Evolutionary conservation across 2,797 vertebrate species (phyloP).

Genomic region (Macroramphosus scolopax): DNA sequence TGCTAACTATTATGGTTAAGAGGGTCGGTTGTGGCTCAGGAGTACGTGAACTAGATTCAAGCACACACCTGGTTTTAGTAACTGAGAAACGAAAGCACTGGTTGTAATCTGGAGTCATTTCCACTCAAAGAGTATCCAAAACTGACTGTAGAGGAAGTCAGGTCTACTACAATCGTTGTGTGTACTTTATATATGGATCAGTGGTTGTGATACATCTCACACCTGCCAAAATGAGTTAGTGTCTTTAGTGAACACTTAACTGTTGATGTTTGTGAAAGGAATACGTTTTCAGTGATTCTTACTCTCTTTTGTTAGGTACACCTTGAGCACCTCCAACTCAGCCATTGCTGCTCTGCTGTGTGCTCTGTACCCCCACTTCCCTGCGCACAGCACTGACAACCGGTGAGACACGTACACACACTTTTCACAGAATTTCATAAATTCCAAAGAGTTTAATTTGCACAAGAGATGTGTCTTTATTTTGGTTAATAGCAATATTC

Average conservation of each 20-base stretch:
- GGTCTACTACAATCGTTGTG: too few relatives aligned
- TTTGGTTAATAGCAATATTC: neutral
- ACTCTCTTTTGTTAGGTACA: slow-evolving; percentile 79
- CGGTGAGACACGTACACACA: slow-evolving; percentile 76
- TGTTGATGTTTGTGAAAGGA: too few relatives aligned
- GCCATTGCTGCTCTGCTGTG: slow-evolving; percentile 96
- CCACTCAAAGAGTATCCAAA: neutral
- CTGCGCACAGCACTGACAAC: slow-evolving; percentile 96
- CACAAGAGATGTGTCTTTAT: too few relatives aligned
- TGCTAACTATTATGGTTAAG: slow-evolving; percentile 46
- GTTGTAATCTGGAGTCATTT: slow-evolving; percentile 1
- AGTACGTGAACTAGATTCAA: slow-evolving; percentile 18
- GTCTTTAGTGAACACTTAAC: too few relatives aligned
- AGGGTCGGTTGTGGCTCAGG: slow-evolving; percentile 26
- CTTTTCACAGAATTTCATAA: neutral
- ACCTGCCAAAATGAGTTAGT: too few relatives aligned
- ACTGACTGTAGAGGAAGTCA: neutral
- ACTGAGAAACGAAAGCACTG: slow-evolving; percentile 7
- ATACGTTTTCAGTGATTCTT: slow-evolving; percentile 1
- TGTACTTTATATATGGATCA: too few relatives aligned
- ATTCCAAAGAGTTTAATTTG: too few relatives aligned
- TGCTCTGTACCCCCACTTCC: slow-evolving; percentile 96
- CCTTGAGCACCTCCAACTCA: slow-evolving; percentile 93
- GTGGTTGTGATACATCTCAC: too few relatives aligned
- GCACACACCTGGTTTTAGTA: slow-evolving; percentile 28